A percentile compares a stretch with the other conserved stretches of the same genome.
Evolutionary conservation across 2,797 vertebrate species (phyloP).

Genomic region (Sebastes paucispinis): DNA sequence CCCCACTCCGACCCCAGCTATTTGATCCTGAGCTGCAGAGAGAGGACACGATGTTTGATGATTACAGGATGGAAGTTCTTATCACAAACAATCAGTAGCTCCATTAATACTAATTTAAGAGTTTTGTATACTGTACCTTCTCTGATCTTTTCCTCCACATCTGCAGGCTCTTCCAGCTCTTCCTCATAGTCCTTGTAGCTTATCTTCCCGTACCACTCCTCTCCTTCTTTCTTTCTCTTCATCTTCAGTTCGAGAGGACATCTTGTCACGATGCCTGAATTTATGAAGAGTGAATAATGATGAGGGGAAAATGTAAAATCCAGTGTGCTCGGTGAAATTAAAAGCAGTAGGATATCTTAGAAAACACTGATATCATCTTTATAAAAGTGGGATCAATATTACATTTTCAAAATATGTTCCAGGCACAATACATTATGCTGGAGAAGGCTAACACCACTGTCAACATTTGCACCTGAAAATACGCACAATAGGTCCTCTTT

Average conservation of each 20-base stretch:
- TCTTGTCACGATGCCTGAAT: constrained; percentile 81
- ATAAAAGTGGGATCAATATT: not conserved
- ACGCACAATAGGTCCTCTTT: no score
- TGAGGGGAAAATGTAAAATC: not conserved
- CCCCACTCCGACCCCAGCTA: constrained; percentile 46
- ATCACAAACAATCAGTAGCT: not conserved
- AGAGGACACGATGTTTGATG: not conserved
- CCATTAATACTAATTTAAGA: no score
- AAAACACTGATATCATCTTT: not conserved
- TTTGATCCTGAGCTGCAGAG: constrained; percentile 75
- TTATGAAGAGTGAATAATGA: not conserved
- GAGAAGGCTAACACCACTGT: no score
- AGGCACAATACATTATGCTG: not conserved
- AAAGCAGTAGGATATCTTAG: not conserved
- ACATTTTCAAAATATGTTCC: no score
- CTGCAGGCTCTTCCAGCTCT: constrained; percentile 35
- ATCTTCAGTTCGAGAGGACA: constrained; percentile 84
- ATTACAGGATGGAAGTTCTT: not conserved
- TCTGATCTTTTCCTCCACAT: constrained; percentile 61
- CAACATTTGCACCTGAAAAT: no score
- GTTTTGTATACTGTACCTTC: constrained; percentile 35
- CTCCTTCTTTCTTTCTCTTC: constrained; percentile 67
- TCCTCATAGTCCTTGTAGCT: constrained; percentile 49
- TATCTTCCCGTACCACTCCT: constrained; percentile 75
- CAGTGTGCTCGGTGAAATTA: not conserved